Evolutionary conservation across 2,797 vertebrate species (phyloP), one percentile per base, ranked within the genome.

Genomic region (Myioborus melanocephalus): DNA sequence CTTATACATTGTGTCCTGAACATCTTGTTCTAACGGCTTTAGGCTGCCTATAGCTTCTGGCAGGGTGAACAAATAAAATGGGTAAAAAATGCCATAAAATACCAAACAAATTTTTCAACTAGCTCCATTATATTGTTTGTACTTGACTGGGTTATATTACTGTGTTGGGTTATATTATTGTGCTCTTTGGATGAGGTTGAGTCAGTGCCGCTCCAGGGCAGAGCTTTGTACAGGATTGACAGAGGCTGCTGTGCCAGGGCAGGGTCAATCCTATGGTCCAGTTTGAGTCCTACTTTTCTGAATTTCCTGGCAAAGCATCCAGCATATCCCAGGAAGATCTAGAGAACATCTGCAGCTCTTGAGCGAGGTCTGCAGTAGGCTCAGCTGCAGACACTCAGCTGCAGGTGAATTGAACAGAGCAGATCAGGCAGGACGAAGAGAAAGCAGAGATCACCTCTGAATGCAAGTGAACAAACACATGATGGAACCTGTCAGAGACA

Each of bases 61-160:
- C 87, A 75, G 61, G 76, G 63, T 61, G 77, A 83, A 50, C 49
- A 72, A 81, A 86, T 65, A 59, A 72, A 83, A 66, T 22, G 50
- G 70, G 55, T 73, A 35, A 91, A 94, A 94, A 78, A 46, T 22
- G 35, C 61, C 65, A 37, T 94, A 78, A 94, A 94, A 90, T 24
- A 57, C 57, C 53, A 55, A 85, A 75, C n/a, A 89, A 78, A 64
- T 16, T 80, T 89, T 95, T 87, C 69, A 94, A 14, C 24, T 24
- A 70, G 60, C 53, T 87, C 82, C 26, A 35, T 89, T 85, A 53
- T 14, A 18, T 39, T 44, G 28, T 91, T 89, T 60, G 71, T 83
- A 13, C 79, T 94, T 91, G 84, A 68, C 93, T 96, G 52, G 56
- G 68, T 65, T 61, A 46, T 61, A 43, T 53, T 56, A 9, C 43